Evolutionary conservation across 2,888 invertebrate species (phyloP), one percentile per base, ranked within the genome.

Genomic region (Rhingia rostrata): DNA sequence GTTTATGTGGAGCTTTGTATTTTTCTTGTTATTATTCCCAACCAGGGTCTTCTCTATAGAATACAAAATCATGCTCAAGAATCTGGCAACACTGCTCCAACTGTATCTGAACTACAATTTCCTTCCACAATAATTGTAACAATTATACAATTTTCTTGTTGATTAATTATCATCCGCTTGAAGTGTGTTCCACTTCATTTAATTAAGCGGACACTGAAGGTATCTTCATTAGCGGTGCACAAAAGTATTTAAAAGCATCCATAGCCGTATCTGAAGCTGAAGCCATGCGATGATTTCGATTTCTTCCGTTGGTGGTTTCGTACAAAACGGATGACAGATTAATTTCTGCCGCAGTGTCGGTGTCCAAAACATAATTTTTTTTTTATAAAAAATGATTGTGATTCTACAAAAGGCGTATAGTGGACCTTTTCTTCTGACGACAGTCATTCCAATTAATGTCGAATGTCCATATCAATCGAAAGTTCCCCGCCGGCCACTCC

Each of bases 381-480:
- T 53, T 14, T 10, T 4, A 49, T 22, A 49, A 5, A 41, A 33
- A 64, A 12, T 53, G n/a, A 41, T 41, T 53, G 53, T 66, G 30
- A 51, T 9, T 14, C 12, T 33, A 41, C 51, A 33, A 39, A 41
- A 12, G 39, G 22, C 22, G 22, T 2, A 22, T 22, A 22, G 41
- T 41, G 33, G 32, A 10, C 33, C 33, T 41, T 53, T 66, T 41
- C 49, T 49, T 43, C 32, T 61, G 61, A 14, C 12, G n/a, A 6
- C 56, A 30, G 67, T 37, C 47, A 45, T 56, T 69, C 12, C 56
- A 47, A 69, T 30, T 69, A 58, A 58, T 69, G 69, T 30, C 30
- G 22, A 45, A 58, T 69, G 69, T 30, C 30, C 35, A 45, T 56
- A 56, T 69, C 67, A 69, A 69, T 69, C 56, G 56, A 66, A 66